Evolutionary conservation across 1,140 invertebrate species (phyloP).

Genomic region (Drosophila kikkawai): DNA sequence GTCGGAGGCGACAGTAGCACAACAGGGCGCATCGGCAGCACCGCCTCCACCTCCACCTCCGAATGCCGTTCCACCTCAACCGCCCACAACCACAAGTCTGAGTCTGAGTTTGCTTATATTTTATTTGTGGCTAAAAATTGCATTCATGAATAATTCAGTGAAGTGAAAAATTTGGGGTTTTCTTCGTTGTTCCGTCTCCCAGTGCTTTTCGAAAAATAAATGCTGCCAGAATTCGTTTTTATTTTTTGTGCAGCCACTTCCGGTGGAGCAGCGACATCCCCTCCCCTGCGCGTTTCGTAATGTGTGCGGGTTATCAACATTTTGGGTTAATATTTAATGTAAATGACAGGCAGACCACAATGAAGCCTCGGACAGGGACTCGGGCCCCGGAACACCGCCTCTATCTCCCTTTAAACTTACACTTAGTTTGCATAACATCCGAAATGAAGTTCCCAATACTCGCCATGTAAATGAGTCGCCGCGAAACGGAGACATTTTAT

Average conservation of each 20-base stretch:
- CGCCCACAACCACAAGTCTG: constrained; percentile 12
- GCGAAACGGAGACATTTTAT: constrained; percentile 73
- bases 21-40: constrained; percentile 37
- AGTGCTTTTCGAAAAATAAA: constrained; percentile 44
- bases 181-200: constrained; percentile 33
- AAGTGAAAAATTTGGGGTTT: constrained; percentile 76
- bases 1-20: constrained; percentile 61
- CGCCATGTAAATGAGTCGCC: constrained; percentile 64
- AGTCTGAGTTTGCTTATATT: constrained; percentile 70
- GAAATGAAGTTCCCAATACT: constrained; percentile 24
- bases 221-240: constrained; percentile 59
- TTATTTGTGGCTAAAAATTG: constrained; percentile 83
- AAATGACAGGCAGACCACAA: constrained; percentile 62
- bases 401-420: constrained; percentile 28
- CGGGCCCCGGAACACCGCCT: not conserved
- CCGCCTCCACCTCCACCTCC: constrained; percentile 14
- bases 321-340: constrained; percentile 82
- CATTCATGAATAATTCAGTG: constrained; percentile 83
- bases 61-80: not conserved
- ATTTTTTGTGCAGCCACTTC: constrained; percentile 48
- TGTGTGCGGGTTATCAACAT: constrained; percentile 76
- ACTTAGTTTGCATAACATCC: constrained; percentile 53
- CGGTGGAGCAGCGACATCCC: constrained; percentile 22
- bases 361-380: constrained; percentile 43
- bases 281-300: constrained; percentile 43